These are phyloP conservation scores for Eulemur macaco DNA, from an alignment of 2,113 vertebrate species.

Conservation along the genomic window DNA sequence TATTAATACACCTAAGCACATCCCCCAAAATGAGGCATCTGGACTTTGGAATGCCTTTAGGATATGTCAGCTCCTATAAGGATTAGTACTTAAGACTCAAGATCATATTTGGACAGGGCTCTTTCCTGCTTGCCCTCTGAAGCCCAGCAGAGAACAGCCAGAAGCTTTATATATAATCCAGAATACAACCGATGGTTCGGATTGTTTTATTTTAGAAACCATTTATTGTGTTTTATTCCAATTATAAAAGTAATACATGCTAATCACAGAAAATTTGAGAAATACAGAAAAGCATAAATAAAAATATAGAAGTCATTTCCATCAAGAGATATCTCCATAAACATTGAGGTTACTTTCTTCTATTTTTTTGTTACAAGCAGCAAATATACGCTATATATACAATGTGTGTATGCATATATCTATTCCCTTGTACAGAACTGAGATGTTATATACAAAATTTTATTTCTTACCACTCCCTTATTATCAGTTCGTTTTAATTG, in stretches of 20 bases:
- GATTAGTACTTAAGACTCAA: not conserved
- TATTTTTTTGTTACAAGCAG: not conserved
- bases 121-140: conserved; percentile 41
- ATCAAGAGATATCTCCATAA: not conserved
- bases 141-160: not conserved
- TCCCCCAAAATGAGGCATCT: not conserved
- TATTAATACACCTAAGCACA: not conserved
- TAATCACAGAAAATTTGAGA: conserved; percentile 17
- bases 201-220: conserved; percentile 38
- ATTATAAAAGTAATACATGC: conserved; percentile 2
- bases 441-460: not conserved
- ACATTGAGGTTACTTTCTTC: not conserved
- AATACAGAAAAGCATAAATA: conserved; percentile 37
- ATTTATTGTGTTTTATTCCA: conserved; percentile 47
- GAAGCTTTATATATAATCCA: conserved; percentile 17
- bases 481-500: conserved; percentile 12
- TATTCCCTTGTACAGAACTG: not conserved
- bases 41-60: not conserved
- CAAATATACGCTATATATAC: not conserved
- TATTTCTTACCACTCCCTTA: not conserved
- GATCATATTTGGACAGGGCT: not conserved
- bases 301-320: conserved; percentile 32
- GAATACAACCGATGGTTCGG: not conserved
- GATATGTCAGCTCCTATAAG: not conserved
- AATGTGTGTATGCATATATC: not conserved